Conservation (phyloP, 2,888 invertebrate species). For the Zaprionus lineosus region DNA sequence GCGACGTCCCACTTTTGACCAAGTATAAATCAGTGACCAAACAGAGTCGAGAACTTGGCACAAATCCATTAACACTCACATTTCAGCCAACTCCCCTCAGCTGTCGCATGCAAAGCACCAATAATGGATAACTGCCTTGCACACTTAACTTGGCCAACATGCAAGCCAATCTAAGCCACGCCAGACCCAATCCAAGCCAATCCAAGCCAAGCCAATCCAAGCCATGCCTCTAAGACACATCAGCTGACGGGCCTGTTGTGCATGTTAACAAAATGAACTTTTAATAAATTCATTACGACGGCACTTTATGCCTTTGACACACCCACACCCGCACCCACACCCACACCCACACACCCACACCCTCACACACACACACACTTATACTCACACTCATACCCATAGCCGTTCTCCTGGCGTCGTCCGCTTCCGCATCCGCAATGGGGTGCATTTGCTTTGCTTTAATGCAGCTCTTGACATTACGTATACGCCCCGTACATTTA, state of each 20-base stretch:
- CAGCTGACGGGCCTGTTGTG: conserved; percentile 27
- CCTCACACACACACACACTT: too few relatives aligned
- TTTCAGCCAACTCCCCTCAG: conserved; percentile 12
- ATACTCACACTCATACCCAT: too few relatives aligned
- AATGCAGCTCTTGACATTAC: conserved; percentile 67
- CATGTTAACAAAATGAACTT: conserved; percentile 57
- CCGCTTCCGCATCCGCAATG: conserved; percentile 10
- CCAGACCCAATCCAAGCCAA: conserved; percentile 7
- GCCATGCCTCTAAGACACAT: conserved; percentile 24
- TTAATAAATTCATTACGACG: conserved; percentile 74
- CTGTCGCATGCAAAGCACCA: conserved; percentile 60
- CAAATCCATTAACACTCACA: conserved; percentile 74
- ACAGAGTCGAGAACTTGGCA: conserved; percentile 68
- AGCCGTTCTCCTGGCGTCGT: too few relatives aligned
- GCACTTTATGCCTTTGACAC: conserved; percentile 52
- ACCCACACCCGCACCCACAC: conserved; percentile 1
- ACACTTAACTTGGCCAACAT: conserved; percentile 75
- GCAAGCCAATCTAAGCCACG: conserved; percentile 44
- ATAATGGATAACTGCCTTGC: conserved; percentile 55
- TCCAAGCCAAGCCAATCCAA: conserved; percentile 26
- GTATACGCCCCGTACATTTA: conserved; percentile 77
- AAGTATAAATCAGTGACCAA: conserved; percentile 64
- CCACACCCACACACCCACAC: conserved; percentile 15
- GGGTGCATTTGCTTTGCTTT: conserved; percentile 56
- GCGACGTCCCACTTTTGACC: conserved; percentile 46